Evolutionary conservation across 2,888 invertebrate genomes (phyloP).

Genomic region (Hofmannophila pseudospretella): DNA sequence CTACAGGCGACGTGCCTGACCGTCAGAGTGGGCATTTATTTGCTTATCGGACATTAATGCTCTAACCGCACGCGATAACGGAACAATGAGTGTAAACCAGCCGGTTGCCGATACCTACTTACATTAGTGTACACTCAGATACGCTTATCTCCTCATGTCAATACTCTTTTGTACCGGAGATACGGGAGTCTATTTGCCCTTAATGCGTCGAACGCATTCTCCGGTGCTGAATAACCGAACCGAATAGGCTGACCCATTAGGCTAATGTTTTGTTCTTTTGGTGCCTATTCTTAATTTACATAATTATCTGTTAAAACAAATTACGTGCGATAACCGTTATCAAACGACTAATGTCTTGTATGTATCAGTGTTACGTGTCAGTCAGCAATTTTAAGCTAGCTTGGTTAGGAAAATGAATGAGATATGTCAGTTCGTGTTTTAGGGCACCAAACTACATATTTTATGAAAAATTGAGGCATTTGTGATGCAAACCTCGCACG

Average conservation of each 20-base stretch:
- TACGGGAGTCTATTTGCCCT: conserved; percentile 70
- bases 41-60: conserved; percentile 71
- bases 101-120: conserved; percentile 55
- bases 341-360: conserved; percentile 25
- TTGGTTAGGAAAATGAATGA: too few species aligned
- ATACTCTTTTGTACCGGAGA: conserved; percentile 74
- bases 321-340: conserved; percentile 24
- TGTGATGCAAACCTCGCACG: not conserved
- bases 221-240: conserved; percentile 56
- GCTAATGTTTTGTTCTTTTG: conserved; percentile 28
- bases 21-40: conserved; percentile 50
- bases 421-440: too few species aligned
- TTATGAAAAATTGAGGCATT: too few species aligned
- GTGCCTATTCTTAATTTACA: conserved; percentile 29
- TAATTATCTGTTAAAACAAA: conserved; percentile 37
- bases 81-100: conserved; percentile 69
- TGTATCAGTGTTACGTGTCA: conserved; percentile 19
- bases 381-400: too few species aligned
- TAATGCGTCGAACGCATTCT: conserved; percentile 68
- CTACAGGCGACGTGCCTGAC: conserved; percentile 29
- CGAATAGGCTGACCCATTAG: conserved; percentile 65
- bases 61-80: conserved; percentile 68
- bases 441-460: too few species aligned
- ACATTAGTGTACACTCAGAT: conserved; percentile 65
- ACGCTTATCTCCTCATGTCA: conserved; percentile 70